These are phyloP conservation scores for Neodiprion fabricii DNA, from an alignment of 1,140 invertebrate species.

Conservation along the genomic window DNA sequence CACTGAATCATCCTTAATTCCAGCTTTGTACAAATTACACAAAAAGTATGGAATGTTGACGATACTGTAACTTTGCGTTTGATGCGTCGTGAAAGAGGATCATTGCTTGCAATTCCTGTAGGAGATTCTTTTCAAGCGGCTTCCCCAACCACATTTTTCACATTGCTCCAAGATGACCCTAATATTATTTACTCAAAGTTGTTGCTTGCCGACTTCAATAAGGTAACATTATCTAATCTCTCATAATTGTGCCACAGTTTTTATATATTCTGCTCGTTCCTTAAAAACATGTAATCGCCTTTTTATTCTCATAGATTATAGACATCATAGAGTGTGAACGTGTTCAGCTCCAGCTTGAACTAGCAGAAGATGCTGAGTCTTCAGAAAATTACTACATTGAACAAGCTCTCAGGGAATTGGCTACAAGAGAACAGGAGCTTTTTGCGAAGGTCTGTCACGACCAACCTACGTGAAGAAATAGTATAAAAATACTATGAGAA, in stretches of 20 bases:
- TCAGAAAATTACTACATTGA: conserved; percentile 87
- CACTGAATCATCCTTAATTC: conserved; percentile 36
- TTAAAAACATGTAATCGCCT: background rate
- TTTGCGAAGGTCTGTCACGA: background rate
- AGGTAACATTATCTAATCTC: conserved; percentile 59
- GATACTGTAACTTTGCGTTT: conserved; percentile 81
- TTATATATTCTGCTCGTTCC: no score
- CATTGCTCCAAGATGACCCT: conserved; percentile 56
- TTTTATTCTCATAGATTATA: conserved; percentile 55
- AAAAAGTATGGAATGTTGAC: conserved; percentile 69
- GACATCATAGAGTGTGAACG: conserved; percentile 78
- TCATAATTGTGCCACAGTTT: background rate
- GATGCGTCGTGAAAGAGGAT: conserved; percentile 85
- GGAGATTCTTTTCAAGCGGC: conserved; percentile 39
- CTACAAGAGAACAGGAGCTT: conserved; percentile 52
- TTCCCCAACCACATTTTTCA: conserved; percentile 51
- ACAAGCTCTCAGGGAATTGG: conserved; percentile 74
- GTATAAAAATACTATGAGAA: background rate
- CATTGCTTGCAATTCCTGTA: conserved; percentile 75
- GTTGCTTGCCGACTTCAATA: conserved; percentile 69
- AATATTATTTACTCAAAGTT: conserved; percentile 77
- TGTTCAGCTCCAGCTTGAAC: conserved; percentile 69
- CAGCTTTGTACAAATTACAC: conserved; percentile 67
- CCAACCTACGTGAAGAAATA: background rate
- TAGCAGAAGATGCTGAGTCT: conserved; percentile 73